A percentile compares a stretch with the other conserved stretches of the same genome.
Evolutionary conservation across 2,888 invertebrate species (phyloP).

Genomic region (Patella pellucida): DNA sequence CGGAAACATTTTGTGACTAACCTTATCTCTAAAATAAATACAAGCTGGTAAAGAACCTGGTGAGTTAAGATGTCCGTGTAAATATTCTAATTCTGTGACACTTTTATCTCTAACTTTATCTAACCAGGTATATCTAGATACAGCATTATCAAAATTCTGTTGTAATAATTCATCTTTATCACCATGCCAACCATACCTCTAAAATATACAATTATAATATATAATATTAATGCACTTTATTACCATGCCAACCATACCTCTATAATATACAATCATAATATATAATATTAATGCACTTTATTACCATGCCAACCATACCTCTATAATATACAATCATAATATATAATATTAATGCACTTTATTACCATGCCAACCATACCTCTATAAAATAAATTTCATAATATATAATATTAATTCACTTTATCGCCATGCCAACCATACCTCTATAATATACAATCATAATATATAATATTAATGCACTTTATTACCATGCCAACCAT

Average conservation of each 20-base stretch:
- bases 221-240: constrained; percentile 31
- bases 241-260: constrained; percentile 68
- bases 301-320: too few relatives aligned
- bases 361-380: too few relatives aligned
- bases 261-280: constrained; percentile 31
- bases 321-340: too few relatives aligned
- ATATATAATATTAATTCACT: constrained; percentile 19
- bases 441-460: constrained; percentile 45
- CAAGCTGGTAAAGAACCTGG: constrained; percentile 61
- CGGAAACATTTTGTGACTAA: constrained; percentile 14
- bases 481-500: too few relatives aligned
- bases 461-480: too few relatives aligned
- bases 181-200: constrained; percentile 69
- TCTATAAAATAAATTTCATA: too few relatives aligned
- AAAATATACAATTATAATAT: constrained; percentile 16
- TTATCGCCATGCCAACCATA: constrained; percentile 67
- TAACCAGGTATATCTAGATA: constrained; percentile 60
- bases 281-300: too few relatives aligned
- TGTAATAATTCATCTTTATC: constrained; percentile 56
- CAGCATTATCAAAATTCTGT: constrained; percentile 64
- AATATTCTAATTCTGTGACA: constrained; percentile 67
- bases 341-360: too few relatives aligned
- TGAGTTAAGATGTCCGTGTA: constrained; percentile 64
- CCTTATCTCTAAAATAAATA: constrained; percentile 64
- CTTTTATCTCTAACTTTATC: constrained; percentile 56